Conservation (phyloP, 2,797 vertebrate species). For the Tachyglossus aculeatus region DNA sequence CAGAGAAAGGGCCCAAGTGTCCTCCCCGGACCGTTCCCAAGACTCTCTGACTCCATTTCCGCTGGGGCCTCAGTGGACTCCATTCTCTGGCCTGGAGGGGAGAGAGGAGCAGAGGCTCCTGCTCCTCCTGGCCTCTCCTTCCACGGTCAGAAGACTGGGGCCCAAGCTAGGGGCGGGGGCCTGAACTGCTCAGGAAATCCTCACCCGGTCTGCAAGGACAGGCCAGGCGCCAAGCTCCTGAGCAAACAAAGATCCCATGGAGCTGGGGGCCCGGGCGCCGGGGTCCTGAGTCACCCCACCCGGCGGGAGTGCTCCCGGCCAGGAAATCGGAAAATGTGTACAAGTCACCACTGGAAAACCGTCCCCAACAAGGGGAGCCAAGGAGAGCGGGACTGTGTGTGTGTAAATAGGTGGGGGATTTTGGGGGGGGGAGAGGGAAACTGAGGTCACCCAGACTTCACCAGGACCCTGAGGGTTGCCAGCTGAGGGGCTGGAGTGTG, state of each 20-base stretch:
- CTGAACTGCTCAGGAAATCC: conserved; percentile 62
- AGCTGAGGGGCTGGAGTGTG: no score
- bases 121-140: no score
- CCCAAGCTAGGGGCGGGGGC: neutral
- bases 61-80: neutral
- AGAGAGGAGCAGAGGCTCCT: no score
- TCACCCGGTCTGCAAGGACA: conserved; percentile 36
- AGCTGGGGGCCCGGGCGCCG: conserved; percentile 38
- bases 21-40: no score
- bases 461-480: no score
- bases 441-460: no score
- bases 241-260: conserved; percentile 60
- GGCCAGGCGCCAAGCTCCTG: conserved; percentile 39
- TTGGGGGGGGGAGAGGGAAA: no score
- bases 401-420: no score
- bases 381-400: no score
- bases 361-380: no score
- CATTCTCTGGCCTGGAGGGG: neutral
- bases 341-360: conserved; percentile 17
- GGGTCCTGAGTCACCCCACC: conserved; percentile 62
- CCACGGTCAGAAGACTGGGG: no score
- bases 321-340: conserved; percentile 66
- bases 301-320: conserved; percentile 39
- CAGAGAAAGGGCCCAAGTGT: neutral
- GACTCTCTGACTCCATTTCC: no score